phyloP scores from a whole-genome alignment of 2,888 invertebrate genomes.

The Acanthococcus lagerstroemiae region DNA sequence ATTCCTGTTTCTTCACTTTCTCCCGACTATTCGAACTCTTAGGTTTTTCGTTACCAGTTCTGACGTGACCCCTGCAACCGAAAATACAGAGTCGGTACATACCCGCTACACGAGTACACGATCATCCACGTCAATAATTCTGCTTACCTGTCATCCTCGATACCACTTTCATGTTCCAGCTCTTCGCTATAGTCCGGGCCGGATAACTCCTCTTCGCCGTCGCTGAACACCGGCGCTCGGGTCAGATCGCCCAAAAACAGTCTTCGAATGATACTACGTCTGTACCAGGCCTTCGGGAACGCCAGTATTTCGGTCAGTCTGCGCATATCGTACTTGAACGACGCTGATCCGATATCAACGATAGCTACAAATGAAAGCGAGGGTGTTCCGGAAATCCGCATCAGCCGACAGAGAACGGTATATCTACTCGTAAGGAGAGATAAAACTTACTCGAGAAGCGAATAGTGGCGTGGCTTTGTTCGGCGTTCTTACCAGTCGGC shows the following conservation, averaged over 20 bases:
- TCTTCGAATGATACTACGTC: slow-evolving; percentile 81
- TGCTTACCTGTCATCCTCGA: slow-evolving; percentile 21
- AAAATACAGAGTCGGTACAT: too few species aligned
- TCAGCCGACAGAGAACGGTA: too few species aligned
- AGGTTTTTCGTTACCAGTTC: slow-evolving; percentile 10
- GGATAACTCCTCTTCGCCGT: slow-evolving; percentile 38
- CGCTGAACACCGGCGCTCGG: slow-evolving; percentile 43
- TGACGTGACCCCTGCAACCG: background rate
- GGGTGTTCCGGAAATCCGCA: too few species aligned
- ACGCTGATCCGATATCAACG: slow-evolving; percentile 88
- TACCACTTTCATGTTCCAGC: slow-evolving; percentile 23
- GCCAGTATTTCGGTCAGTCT: slow-evolving; percentile 91
- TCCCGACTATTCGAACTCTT: slow-evolving; percentile 9
- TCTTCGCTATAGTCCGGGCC: slow-evolving; percentile 31
- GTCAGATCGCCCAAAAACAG: slow-evolving; percentile 90
- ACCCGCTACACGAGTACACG: too few species aligned
- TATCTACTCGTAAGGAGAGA: too few species aligned
- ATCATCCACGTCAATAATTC: too few species aligned
- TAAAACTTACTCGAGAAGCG: slow-evolving; percentile 69
- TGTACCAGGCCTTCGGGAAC: slow-evolving; percentile 98
- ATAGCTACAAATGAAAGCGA: slow-evolving; percentile 53
- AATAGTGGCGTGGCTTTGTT: slow-evolving; percentile 75
- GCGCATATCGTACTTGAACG: slow-evolving; percentile 98
- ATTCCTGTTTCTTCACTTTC: slow-evolving; percentile 23
- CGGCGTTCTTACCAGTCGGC: slow-evolving; percentile 41